These are phyloP conservation scores for Babylonia areolata DNA, from an alignment of 1,140 invertebrate species.

Conservation along the genomic window DNA sequence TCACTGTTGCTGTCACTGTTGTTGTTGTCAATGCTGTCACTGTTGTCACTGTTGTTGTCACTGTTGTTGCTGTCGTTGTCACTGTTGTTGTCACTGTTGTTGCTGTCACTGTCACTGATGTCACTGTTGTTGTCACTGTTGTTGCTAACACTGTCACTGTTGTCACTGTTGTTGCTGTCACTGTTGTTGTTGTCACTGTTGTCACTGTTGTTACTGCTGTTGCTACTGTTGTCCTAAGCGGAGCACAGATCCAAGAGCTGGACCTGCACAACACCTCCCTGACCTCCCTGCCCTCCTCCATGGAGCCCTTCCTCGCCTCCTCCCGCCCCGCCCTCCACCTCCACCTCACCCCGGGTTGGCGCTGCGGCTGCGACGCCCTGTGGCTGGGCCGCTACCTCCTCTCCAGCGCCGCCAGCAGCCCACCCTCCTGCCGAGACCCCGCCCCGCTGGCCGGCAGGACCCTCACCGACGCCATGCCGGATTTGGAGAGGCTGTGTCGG, in stretches of 20 bases:
- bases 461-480: constrained; percentile 15
- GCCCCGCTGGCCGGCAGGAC: neutral
- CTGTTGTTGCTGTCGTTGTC: too few species aligned
- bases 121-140: too few species aligned
- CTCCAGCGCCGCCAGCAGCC: neutral
- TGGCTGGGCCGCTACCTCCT: constrained; percentile 35
- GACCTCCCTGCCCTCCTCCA: constrained; percentile 1
- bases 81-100: too few species aligned
- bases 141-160: too few species aligned
- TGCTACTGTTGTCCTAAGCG: neutral
- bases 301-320: constrained; percentile 9
- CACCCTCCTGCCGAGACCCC: constrained; percentile 34
- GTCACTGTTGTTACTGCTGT: too few species aligned
- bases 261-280: constrained; percentile 33
- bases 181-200: too few species aligned
- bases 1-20: too few species aligned
- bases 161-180: too few species aligned
- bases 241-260: neutral
- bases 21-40: too few species aligned
- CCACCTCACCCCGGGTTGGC: constrained; percentile 20
- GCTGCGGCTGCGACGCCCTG: constrained; percentile 24
- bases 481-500: constrained; percentile 36
- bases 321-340: constrained; percentile 3
- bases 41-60: too few species aligned
- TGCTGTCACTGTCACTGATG: too few species aligned